phyloP scores from a whole-genome alignment of 2,888 invertebrate species.

The Sialis fuliginosa region DNA sequence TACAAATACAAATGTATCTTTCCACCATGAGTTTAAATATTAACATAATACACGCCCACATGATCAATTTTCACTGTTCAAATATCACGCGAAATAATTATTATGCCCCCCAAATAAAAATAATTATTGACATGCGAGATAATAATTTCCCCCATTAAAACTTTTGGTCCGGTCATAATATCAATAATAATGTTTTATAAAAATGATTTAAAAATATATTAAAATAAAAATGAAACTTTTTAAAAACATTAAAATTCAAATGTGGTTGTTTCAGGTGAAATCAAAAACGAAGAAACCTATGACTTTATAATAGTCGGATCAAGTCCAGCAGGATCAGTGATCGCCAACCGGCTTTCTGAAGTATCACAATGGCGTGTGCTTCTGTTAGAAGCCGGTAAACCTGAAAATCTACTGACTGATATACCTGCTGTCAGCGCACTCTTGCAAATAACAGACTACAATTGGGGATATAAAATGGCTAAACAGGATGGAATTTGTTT shows the following conservation, averaged over 20 bases:
- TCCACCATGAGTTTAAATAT: too few species aligned
- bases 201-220: neutral
- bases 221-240: neutral
- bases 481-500: slow-evolving; percentile 32
- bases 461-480: slow-evolving; percentile 42
- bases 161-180: too few species aligned
- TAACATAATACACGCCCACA: too few species aligned
- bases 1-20: too few species aligned
- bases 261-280: neutral
- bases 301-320: slow-evolving; percentile 53
- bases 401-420: slow-evolving; percentile 31
- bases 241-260: neutral
- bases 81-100: too few species aligned
- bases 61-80: too few species aligned
- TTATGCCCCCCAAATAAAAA: too few species aligned
- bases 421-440: slow-evolving; percentile 32
- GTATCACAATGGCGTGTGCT: slow-evolving; percentile 39
- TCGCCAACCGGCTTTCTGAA: slow-evolving; percentile 53
- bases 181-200: too few species aligned
- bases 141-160: too few species aligned
- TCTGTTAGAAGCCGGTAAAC: slow-evolving; percentile 43
- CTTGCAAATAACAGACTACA: slow-evolving; percentile 35
- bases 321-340: slow-evolving; percentile 49
- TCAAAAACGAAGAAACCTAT: slow-evolving; percentile 21
- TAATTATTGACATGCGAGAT: too few species aligned